phyloP scores from a whole-genome alignment of 2,113 vertebrate genomes.

The Saguinus midas region DNA sequence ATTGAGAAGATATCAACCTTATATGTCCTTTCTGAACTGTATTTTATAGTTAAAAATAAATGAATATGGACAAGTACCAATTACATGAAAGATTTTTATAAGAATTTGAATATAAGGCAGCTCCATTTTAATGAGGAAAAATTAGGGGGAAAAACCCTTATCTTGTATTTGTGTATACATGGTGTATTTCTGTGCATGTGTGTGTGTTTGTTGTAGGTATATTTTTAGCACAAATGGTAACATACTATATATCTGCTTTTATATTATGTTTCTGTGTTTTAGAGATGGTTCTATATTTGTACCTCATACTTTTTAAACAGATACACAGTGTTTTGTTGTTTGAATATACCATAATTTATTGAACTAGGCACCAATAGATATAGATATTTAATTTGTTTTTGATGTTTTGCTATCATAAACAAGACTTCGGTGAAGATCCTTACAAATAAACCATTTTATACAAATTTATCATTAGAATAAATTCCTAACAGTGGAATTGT shows the following conservation, averaged over 20 bases:
- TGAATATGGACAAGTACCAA: not conserved
- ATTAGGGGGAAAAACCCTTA: not conserved
- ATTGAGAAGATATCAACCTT: not conserved
- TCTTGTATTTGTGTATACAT: not conserved
- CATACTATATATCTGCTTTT: not conserved
- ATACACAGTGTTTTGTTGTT: not conserved
- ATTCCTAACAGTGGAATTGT: not conserved
- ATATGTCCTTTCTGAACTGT: not conserved
- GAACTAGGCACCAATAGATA: not conserved
- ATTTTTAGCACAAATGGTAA: conserved; percentile 14
- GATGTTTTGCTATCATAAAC: conserved; percentile 21
- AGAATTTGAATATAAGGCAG: not conserved
- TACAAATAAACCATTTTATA: not conserved
- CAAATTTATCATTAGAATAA: not conserved
- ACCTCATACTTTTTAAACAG: not conserved
- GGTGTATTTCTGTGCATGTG: not conserved
- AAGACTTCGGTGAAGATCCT: not conserved
- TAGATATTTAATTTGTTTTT: conserved; percentile 19
- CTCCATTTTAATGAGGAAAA: not conserved
- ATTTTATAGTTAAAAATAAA: conserved; percentile 23
- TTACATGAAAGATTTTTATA: not conserved
- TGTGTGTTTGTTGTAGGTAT: not conserved
- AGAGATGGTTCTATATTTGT: not conserved
- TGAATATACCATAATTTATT: not conserved
- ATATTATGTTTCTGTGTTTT: not conserved